Evolutionary conservation across 2,888 invertebrate genomes (phyloP).

Genomic region (Odiellus spinosus): DNA sequence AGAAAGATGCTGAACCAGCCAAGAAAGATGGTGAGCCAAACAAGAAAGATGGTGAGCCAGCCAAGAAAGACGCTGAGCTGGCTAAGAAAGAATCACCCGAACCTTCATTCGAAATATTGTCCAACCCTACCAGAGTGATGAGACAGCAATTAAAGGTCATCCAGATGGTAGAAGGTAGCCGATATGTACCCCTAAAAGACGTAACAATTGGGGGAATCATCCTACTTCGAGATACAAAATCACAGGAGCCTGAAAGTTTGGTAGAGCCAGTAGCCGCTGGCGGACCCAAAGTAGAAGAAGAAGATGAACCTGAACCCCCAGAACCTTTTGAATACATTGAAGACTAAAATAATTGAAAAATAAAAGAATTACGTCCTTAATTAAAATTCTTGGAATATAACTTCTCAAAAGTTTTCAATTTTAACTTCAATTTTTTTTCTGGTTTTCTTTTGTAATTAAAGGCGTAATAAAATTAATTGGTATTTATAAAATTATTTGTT

Average conservation of each 20-base stretch:
- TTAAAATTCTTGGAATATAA: too few species aligned
- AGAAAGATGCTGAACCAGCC: constrained; percentile 38
- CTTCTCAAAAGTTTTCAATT: too few species aligned
- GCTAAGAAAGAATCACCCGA: constrained; percentile 51
- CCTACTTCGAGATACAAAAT: constrained; percentile 72
- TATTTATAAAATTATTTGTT: too few species aligned
- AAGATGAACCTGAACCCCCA: constrained; percentile 91
- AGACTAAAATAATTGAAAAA: constrained; percentile 28
- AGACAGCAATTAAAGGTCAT: constrained; percentile 63
- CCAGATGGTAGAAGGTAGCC: constrained; percentile 58
- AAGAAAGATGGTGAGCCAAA: constrained; percentile 33
- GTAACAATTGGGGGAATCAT: constrained; percentile 79
- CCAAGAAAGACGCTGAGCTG: constrained; percentile 30
- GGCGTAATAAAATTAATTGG: too few species aligned
- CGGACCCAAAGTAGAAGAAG: constrained; percentile 46
- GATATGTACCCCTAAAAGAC: constrained; percentile 77
- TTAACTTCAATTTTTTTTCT: too few species aligned
- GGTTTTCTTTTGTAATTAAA: too few species aligned
- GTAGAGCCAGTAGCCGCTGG: constrained; percentile 71
- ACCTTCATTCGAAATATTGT: constrained; percentile 72
- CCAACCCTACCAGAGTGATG: constrained; percentile 88
- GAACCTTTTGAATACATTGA: constrained; percentile 94
- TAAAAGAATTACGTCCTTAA: neutral
- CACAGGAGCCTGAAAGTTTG: constrained; percentile 59
- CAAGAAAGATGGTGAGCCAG: constrained; percentile 34